Evolutionary conservation across 2,797 vertebrate species (phyloP).

Genomic region (Chelon labrosus): DNA sequence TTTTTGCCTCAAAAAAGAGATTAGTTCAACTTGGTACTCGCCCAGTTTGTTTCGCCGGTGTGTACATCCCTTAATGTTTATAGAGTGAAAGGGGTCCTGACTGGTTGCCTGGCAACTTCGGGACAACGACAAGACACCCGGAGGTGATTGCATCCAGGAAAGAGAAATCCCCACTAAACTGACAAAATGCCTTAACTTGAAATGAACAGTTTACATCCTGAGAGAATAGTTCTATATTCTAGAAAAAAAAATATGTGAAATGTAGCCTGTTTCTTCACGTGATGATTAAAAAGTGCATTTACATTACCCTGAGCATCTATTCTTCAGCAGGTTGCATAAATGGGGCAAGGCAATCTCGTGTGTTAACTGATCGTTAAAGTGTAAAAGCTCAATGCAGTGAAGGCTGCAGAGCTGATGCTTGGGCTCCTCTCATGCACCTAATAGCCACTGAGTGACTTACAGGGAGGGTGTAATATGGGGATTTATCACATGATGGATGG

Average conservation of each 20-base stretch:
- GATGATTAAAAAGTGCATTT: not conserved
- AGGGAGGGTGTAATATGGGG: slow-evolving; percentile 66
- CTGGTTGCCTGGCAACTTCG: slow-evolving; percentile 2
- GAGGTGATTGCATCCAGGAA: not conserved
- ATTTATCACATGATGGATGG: slow-evolving; percentile 78
- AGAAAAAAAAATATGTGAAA: not conserved
- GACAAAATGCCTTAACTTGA: not conserved
- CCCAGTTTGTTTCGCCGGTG: no score
- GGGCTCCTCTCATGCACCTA: slow-evolving; percentile 63
- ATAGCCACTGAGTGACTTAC: slow-evolving; percentile 70
- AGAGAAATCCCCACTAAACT: not conserved
- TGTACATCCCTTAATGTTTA: no score
- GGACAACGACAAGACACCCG: not conserved
- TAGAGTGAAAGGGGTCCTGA: not conserved
- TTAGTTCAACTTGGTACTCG: no score
- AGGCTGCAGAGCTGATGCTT: slow-evolving; percentile 25
- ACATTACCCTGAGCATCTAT: slow-evolving; percentile 1
- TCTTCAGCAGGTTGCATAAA: slow-evolving; percentile 35
- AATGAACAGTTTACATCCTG: not conserved
- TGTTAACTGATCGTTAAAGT: slow-evolving; percentile 46
- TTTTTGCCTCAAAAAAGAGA: no score
- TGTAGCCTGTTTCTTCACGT: not conserved
- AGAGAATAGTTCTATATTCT: not conserved
- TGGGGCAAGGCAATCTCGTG: slow-evolving; percentile 8
- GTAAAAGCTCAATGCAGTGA: slow-evolving; percentile 7